These are phyloP conservation scores for Papilio demoleus DNA, from an alignment of 2,888 invertebrate genomes.

Conservation along the genomic window DNA sequence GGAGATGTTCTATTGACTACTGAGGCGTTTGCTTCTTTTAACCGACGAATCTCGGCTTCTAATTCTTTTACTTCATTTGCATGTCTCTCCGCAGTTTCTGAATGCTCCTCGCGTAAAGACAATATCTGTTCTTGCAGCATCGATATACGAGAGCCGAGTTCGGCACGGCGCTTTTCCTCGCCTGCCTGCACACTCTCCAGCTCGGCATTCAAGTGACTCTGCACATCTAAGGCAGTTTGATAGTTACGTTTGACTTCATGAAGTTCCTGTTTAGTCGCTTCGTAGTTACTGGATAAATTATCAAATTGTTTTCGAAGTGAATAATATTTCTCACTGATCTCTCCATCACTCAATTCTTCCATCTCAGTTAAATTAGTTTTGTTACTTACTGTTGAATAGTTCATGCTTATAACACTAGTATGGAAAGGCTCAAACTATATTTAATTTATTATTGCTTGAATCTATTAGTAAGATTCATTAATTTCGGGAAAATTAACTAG, in stretches of 20 bases:
- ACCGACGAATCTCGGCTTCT: slow-evolving; percentile 60
- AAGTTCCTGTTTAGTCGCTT: slow-evolving; percentile 73
- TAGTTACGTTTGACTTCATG: slow-evolving; percentile 73
- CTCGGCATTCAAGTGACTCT: slow-evolving; percentile 72
- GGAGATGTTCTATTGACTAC: slow-evolving; percentile 61
- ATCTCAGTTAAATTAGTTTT: slow-evolving; percentile 69
- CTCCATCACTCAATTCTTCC: slow-evolving; percentile 70
- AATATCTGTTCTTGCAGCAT: slow-evolving; percentile 73
- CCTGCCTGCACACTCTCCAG: slow-evolving; percentile 71
- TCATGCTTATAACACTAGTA: slow-evolving; percentile 55
- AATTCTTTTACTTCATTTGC: slow-evolving; percentile 64
- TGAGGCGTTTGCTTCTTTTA: slow-evolving; percentile 66
- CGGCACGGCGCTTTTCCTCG: slow-evolving; percentile 61
- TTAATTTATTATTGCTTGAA: background rate
- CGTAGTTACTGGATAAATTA: slow-evolving; percentile 64
- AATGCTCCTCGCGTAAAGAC: slow-evolving; percentile 62
- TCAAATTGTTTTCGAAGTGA: slow-evolving; percentile 73
- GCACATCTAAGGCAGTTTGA: slow-evolving; percentile 74
- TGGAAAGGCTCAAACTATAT: background rate
- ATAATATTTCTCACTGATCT: slow-evolving; percentile 71
- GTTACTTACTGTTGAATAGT: slow-evolving; percentile 77
- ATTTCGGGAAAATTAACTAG: too few species aligned
- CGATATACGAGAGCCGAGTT: slow-evolving; percentile 62
- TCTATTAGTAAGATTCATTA: too few species aligned
- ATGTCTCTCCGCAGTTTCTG: slow-evolving; percentile 64